phyloP scores from a whole-genome alignment of 2,113 vertebrate species.

The Chaetodon trifascialis region DNA sequence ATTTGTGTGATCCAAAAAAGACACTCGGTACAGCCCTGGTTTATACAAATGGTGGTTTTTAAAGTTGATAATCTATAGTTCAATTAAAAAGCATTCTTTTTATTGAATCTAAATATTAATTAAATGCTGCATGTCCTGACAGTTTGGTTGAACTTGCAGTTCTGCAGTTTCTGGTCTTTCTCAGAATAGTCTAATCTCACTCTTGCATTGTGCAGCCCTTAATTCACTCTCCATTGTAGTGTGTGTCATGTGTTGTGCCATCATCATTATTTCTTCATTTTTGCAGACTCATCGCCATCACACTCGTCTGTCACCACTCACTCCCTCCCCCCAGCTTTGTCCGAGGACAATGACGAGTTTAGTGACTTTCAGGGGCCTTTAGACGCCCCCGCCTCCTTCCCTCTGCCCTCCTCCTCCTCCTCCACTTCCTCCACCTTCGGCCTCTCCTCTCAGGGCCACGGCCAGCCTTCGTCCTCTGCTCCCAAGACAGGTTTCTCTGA shows the following conservation, averaged over 20 bases:
- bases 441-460: constrained; percentile 63
- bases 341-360: constrained; percentile 93
- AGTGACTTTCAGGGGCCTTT: constrained; percentile 96
- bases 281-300: constrained; percentile 96
- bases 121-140: background rate
- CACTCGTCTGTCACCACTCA: constrained; percentile 90
- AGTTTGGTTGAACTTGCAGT: background rate
- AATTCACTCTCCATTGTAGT: constrained; percentile 61
- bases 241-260: constrained; percentile 77
- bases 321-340: constrained; percentile 87
- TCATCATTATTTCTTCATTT: constrained; percentile 88
- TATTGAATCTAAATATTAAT: constrained; percentile 16
- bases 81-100: background rate
- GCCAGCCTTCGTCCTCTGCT: constrained; percentile 78
- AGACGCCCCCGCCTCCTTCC: constrained; percentile 82
- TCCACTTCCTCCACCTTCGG: constrained; percentile 80
- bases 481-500: constrained; percentile 81
- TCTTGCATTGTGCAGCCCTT: constrained; percentile 27
- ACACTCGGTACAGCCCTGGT: background rate
- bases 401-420: constrained; percentile 77
- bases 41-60: background rate
- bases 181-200: constrained; percentile 42
- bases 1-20: too few relatives aligned
- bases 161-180: constrained; percentile 34
- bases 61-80: background rate